A percentile compares a stretch with the other conserved stretches of the same genome.
phyloP scores from a whole-genome alignment of 2,888 invertebrate species.

The Odontocolon sp. region DNA sequence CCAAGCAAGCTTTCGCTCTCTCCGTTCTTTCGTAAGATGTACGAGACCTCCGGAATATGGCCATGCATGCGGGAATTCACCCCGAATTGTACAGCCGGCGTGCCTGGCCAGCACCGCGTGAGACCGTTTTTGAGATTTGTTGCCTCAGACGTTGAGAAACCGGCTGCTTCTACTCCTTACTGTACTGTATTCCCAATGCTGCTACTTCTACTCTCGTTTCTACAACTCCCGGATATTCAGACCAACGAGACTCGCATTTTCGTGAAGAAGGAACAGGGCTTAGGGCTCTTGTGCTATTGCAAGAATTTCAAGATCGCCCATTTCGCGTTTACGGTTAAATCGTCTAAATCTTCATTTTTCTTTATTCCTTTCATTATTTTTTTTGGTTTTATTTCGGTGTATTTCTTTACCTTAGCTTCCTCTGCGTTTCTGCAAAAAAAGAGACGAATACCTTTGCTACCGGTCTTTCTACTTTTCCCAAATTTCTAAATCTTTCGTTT shows the following conservation, averaged over 20 bases:
- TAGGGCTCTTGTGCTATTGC: constrained; percentile 57
- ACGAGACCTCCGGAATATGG: constrained; percentile 32
- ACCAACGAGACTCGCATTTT: constrained; percentile 19
- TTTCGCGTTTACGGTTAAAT: constrained; percentile 13
- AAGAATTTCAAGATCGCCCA: constrained; percentile 54
- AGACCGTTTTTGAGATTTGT: constrained; percentile 70
- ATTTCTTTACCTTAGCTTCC: too few relatives aligned
- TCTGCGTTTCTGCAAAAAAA: too few relatives aligned
- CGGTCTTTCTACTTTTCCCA: not conserved
- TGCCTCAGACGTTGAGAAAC: constrained; percentile 70
- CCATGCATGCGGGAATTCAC: constrained; percentile 34
- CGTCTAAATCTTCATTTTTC: too few relatives aligned
- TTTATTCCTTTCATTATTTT: too few relatives aligned
- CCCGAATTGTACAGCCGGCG: constrained; percentile 10
- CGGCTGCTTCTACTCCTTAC: constrained; percentile 28
- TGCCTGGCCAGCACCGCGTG: constrained; percentile 29
- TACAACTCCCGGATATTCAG: constrained; percentile 14
- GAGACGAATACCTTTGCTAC: not conserved
- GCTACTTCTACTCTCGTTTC: not conserved
- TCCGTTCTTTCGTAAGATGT: constrained; percentile 13
- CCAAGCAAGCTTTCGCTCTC: not conserved
- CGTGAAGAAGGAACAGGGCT: too few relatives aligned
- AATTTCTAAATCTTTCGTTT: not conserved
- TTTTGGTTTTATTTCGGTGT: too few relatives aligned
- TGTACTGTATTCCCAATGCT: not conserved